These are phyloP conservation scores for Xestia sexstrigata DNA, from an alignment of 2,888 invertebrate species.

Conservation along the genomic window DNA sequence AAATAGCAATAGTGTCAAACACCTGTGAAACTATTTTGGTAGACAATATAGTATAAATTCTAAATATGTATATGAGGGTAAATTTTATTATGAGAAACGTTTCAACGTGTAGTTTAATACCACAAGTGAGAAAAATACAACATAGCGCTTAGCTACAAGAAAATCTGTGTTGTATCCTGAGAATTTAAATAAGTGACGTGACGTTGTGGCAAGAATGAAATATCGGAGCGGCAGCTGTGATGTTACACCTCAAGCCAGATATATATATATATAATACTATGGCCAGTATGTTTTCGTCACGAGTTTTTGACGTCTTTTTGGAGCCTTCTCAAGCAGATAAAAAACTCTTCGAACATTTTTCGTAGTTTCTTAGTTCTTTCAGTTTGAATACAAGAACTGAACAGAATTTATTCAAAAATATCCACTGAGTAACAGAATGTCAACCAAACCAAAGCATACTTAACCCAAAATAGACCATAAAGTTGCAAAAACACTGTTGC, in stretches of 20 bases:
- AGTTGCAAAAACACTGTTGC: constrained; percentile 30
- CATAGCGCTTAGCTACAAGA: neutral
- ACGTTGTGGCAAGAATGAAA: constrained; percentile 15
- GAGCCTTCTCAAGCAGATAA: neutral
- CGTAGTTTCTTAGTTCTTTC: neutral
- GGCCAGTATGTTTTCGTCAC: neutral
- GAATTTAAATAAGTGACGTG: constrained; percentile 28
- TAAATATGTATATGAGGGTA: no score
- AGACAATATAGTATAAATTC: neutral
- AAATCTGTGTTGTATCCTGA: constrained; percentile 1
- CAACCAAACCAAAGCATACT: neutral
- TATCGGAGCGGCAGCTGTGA: constrained; percentile 14
- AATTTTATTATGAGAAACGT: neutral
- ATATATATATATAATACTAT: no score
- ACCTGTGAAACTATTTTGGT: neutral
- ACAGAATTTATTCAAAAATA: neutral
- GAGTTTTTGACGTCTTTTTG: neutral
- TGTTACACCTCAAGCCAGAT: neutral
- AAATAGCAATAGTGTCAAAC: neutral
- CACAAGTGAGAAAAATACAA: neutral
- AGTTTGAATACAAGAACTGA: neutral
- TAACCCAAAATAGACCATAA: constrained; percentile 11
- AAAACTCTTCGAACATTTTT: neutral
- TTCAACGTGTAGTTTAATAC: neutral
- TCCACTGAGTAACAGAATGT: neutral